phyloP scores from a whole-genome alignment of 92 coral and sea anemone species.

The Galaxea fascicularis region DNA sequence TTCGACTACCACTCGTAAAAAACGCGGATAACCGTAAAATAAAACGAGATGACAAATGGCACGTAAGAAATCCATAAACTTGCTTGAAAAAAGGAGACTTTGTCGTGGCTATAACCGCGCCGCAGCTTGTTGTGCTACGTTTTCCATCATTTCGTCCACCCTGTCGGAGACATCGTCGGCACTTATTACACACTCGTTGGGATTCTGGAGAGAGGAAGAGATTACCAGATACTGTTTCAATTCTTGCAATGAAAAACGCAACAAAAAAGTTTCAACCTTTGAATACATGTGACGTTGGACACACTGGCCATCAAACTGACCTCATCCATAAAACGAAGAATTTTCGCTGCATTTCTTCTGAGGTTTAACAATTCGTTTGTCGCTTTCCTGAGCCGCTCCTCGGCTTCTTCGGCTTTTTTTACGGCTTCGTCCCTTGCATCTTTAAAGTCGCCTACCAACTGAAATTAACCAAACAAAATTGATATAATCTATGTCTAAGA shows the following conservation, averaged over 20 bases:
- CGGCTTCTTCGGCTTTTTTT: slow-evolving; percentile 19
- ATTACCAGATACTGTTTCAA: not conserved
- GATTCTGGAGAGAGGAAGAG: slow-evolving; percentile 59
- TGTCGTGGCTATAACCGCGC: not conserved
- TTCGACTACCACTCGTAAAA: slow-evolving; percentile 6
- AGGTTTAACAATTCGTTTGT: slow-evolving; percentile 66
- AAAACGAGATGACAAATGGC: slow-evolving; percentile 15
- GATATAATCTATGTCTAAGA: too few relatives aligned
- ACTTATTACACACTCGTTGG: slow-evolving; percentile 63
- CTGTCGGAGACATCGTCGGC: slow-evolving; percentile 64
- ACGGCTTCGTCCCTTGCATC: slow-evolving; percentile 43
- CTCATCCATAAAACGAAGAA: slow-evolving; percentile 84
- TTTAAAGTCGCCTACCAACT: slow-evolving; percentile 49
- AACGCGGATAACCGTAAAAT: not conserved
- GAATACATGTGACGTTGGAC: not conserved
- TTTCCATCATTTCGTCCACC: slow-evolving; percentile 76
- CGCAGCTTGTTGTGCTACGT: slow-evolving; percentile 69
- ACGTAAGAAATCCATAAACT: not conserved
- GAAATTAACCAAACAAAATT: not conserved
- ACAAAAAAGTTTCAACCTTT: not conserved
- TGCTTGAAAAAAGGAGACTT: not conserved
- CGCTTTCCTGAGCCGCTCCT: slow-evolving; percentile 56
- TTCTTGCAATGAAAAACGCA: too few relatives aligned
- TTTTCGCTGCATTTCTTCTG: slow-evolving; percentile 75
- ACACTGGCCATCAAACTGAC: slow-evolving; percentile 44